Evolutionary conservation across 2,797 vertebrate genomes (phyloP), one percentile per base, ranked within the genome.

Genomic region (Hemitrygon akajei): DNA sequence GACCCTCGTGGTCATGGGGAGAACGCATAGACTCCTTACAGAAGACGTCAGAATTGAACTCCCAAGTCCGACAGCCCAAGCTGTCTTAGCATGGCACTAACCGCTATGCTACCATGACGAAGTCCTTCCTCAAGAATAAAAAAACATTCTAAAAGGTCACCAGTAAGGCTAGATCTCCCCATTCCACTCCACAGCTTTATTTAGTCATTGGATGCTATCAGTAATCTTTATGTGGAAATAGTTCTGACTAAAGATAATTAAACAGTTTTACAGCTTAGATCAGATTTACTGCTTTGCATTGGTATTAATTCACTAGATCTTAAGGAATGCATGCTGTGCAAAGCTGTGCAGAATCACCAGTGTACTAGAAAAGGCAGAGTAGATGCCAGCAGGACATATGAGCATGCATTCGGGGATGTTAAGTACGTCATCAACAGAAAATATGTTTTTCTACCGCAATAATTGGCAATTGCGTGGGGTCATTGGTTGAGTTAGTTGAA

Each of bases 221-320:
- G 60, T 89, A 18, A 89, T 18, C 16, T 66, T 89, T 66, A 89
- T 66, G 86, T 89, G 86, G 56, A 89, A 89, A 66, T 89, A 66
- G 60, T 89, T 89, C 86, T 34, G 60, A 89, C 86, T 89, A 22
- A 66, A 89, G 58, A 89, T 34, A 89, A 89, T 89, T 66, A 89
- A 89, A 66, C 86, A 89, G 58, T 56, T 87, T 87, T 27, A 56
- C 80, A 47, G 81, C 7, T 58, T 66, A 16, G 60, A 89, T 66
- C 30, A 34, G n/a, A 66, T 89, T 89, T 66, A 20, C 25, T 84
- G 25, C 16, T 89, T 2, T 89, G 60, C 30, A 16, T 20, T 66
- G 7, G 16, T 69, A 20, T 66, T 66, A 89, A 66, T 89, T 89
- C 60, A 89, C 66, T n/a, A 9, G n/a, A 89, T 89, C 60, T 37